Conservation (phyloP, 2,888 invertebrate genomes). For the Epinotia brunnichana region DNA sequence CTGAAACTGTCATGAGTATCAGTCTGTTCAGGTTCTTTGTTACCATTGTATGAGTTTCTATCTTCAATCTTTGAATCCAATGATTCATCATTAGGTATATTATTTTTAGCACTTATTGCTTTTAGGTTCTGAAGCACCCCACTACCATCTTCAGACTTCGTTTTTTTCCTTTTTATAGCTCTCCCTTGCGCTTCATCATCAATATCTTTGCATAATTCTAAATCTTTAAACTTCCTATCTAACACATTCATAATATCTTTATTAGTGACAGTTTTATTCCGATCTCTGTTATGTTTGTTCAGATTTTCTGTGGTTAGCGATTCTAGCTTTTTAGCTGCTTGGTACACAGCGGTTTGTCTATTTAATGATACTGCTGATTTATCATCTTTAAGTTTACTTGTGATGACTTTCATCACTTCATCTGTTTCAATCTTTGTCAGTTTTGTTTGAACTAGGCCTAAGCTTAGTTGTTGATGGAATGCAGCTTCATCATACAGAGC, state of each 20-base stretch:
- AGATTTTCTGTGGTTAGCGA: slow-evolving; percentile 53
- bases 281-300: slow-evolving; percentile 47
- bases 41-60: neutral
- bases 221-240: slow-evolving; percentile 58
- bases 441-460: slow-evolving; percentile 59
- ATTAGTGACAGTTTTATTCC: slow-evolving; percentile 17
- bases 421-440: slow-evolving; percentile 50
- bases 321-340: slow-evolving; percentile 53
- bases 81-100: neutral
- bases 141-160: slow-evolving; percentile 2
- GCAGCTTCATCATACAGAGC: slow-evolving; percentile 55
- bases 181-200: slow-evolving; percentile 62
- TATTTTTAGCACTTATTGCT: slow-evolving; percentile 5
- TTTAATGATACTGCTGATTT: slow-evolving; percentile 52
- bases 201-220: slow-evolving; percentile 63
- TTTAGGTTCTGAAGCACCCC: slow-evolving; percentile 20
- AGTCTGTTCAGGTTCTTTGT: neutral
- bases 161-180: slow-evolving; percentile 46
- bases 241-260: slow-evolving; percentile 47
- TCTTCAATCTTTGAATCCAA: neutral
- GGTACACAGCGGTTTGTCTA: slow-evolving; percentile 56
- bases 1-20: neutral
- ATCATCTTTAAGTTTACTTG: slow-evolving; percentile 38
- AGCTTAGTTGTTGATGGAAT: slow-evolving; percentile 58
- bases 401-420: slow-evolving; percentile 55